Conservation (phyloP, 2,888 invertebrate species). For the Dolichopus griseipennis region DNA sequence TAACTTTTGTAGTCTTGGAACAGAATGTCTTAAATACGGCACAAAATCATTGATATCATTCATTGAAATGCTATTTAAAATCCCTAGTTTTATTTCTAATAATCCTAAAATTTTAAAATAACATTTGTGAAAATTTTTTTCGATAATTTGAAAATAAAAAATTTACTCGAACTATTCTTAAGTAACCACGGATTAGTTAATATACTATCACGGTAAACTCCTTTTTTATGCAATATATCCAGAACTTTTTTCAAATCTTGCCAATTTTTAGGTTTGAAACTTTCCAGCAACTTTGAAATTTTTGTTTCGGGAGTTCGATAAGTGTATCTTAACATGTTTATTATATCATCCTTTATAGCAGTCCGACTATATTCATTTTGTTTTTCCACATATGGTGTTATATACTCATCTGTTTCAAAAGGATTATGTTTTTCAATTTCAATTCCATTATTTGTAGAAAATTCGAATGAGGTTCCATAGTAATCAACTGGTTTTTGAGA, state of each 20-base stretch:
- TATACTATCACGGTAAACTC: slow-evolving; percentile 32
- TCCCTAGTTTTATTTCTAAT: slow-evolving; percentile 36
- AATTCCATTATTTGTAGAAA: too few relatives aligned
- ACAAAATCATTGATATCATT: slow-evolving; percentile 46
- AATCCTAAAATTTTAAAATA: slow-evolving; percentile 26
- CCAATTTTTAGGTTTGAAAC: not conserved
- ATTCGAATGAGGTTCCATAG: too few relatives aligned
- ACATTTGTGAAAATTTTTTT: too few relatives aligned
- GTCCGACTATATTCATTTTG: not conserved
- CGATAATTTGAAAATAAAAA: not conserved
- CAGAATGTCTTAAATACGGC: slow-evolving; percentile 47
- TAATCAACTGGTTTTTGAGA: too few relatives aligned
- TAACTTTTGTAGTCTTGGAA: slow-evolving; percentile 32
- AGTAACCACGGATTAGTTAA: slow-evolving; percentile 39
- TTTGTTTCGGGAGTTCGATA: not conserved
- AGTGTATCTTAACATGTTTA: not conserved
- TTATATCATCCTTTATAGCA: not conserved
- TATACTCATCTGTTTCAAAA: slow-evolving; percentile 12
- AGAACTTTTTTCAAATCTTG: slow-evolving; percentile 17
- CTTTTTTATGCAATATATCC: slow-evolving; percentile 28
- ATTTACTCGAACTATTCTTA: slow-evolving; percentile 30
- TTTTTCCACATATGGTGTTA: not conserved
- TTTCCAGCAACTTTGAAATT: not conserved
- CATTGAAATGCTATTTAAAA: slow-evolving; percentile 44
- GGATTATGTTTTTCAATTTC: slow-evolving; percentile 4